Percentiles rank a stretch among this genome's conserved stretches.
Evolutionary conservation across 2,888 invertebrate genomes (phyloP).

Genomic region (Scrobipalpa atriplicella): DNA sequence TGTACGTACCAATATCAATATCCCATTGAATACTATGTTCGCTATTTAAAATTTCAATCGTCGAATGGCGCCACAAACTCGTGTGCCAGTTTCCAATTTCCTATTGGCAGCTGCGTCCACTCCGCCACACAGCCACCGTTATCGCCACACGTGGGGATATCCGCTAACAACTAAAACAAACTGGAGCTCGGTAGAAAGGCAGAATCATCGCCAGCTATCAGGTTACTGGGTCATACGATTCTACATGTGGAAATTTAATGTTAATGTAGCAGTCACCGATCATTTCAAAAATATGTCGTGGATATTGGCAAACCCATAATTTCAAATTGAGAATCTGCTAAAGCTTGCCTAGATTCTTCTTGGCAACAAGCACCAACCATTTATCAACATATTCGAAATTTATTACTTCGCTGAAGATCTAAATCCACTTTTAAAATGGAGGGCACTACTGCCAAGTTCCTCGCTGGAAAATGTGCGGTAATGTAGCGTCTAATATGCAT

Average conservation of each 20-base stretch:
- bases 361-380: conserved; percentile 8
- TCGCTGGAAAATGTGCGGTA: conserved; percentile 3
- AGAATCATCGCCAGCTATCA: conserved; percentile 38
- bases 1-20: not conserved
- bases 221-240: conserved; percentile 55
- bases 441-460: conserved; percentile 1
- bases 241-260: conserved; percentile 42
- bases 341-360: not conserved
- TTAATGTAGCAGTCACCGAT: conserved; percentile 17
- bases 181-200: conserved; percentile 50
- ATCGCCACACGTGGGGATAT: conserved; percentile 36
- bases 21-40: not conserved
- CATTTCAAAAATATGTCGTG: not conserved
- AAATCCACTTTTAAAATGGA: not conserved
- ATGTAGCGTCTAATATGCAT: conserved; percentile 16
- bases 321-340: not conserved
- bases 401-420: not conserved
- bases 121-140: conserved; percentile 24
- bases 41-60: not conserved
- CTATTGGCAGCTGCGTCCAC: conserved; percentile 25
- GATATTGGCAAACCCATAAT: not conserved
- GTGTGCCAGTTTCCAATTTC: conserved; percentile 34
- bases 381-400: not conserved
- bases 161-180: conserved; percentile 60
- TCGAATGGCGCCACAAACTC: conserved; percentile 19